Evolutionary conservation across 2,113 vertebrate genomes (phyloP), one percentile per base, ranked within the genome.

Genomic region (Geococcyx californianus): DNA sequence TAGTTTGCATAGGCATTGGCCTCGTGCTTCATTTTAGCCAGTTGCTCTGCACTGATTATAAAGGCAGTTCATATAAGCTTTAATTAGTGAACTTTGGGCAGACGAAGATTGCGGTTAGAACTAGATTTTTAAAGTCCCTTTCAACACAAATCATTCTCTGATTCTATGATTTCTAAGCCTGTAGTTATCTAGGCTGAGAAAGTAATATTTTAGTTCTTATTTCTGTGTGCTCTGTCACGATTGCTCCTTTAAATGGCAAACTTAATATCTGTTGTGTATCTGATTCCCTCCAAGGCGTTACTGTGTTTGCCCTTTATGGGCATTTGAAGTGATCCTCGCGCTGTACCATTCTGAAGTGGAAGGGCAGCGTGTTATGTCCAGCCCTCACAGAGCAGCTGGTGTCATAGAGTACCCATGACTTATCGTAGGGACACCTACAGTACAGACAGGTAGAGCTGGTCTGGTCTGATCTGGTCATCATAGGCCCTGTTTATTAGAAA

Each of bases 371-470:
- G 25, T 29, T 64, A 24, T 42, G 13, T 54, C 38, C 56, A 70
- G 44, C 15, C 23, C 29, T 33, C 52, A 16, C 2, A 17, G 36
- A 58, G 5, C 6, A 29, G 4, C 26, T 10, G 8, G 42, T n/a
- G 49, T 1, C 54, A 4, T 7, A 34, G 33, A 26, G n/a, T 9
- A n/a, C n/a, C n/a, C n/a, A n/a, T n/a, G n/a, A n/a, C n/a, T n/a
- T n/a, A n/a, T n/a, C n/a, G n/a, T n/a, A n/a, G n/a, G n/a, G n/a
- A 52, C 45, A 40, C 11, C 56, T 64, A 11, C 28, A 54, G 9
- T 5, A 38, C 16, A 34, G 19, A 8, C 1, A 3, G 2, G 8
- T n/a, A 47, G 31, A 21, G 7, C n/a, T n/a, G n/a, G n/a, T n/a
- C n/a, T n/a, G n/a, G n/a, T n/a, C 11, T 2, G 3, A 5, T 25